Base-by-base conservation (phyloP, 1,140 invertebrate species). In the Drosophila kanapiae region DNA sequence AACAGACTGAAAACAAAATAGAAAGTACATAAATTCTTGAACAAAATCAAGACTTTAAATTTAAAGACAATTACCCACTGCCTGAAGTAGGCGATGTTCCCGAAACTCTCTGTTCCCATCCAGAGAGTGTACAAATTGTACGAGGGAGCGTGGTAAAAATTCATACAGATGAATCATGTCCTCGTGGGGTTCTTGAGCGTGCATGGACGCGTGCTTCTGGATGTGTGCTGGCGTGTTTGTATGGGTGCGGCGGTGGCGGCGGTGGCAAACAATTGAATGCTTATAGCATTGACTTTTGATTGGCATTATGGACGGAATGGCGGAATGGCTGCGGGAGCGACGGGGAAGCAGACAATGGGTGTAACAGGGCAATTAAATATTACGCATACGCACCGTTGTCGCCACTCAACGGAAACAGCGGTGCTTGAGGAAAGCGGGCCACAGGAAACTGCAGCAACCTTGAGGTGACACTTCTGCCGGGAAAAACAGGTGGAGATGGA, bases 271-370 rank as follows among this genome's bases (percentile, higher is more conserved):
- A 80, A 80, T 80, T 79, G 76, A 59, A 80, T 79, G 69, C 69
- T 75, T 80, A 67, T 68, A 60, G 78, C 69, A 80, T 79, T 79
- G 78, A 80, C 78, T 80, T 80, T 80, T 80, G 78, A 80, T 80
- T 80, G 78, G 76, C 68, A 51, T 74, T 79, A 79, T 80, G 68
- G 51, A 35, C 37, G 48, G 67, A 58, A 53, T 47, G 42, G 48
- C 42, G 13, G 29, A 29, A 35, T 49, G 49, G 35, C 35, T 37
- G 38, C 7, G 23, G 7, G 29, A 9, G 10, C 42, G 14, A n/a
- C 9, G 11, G 43, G 43, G n/a, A 58, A 33, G 16, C 48, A 18
- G 31, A 62, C 38, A 67, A 38, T 27, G 29, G n/a, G 56, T 27
- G 40, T 27, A 43, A 49, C 40, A 29, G 29, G 59, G 60, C 60